Base-by-base conservation (phyloP, 1,140 invertebrate genomes). In the Nephila pilipes region DNA sequence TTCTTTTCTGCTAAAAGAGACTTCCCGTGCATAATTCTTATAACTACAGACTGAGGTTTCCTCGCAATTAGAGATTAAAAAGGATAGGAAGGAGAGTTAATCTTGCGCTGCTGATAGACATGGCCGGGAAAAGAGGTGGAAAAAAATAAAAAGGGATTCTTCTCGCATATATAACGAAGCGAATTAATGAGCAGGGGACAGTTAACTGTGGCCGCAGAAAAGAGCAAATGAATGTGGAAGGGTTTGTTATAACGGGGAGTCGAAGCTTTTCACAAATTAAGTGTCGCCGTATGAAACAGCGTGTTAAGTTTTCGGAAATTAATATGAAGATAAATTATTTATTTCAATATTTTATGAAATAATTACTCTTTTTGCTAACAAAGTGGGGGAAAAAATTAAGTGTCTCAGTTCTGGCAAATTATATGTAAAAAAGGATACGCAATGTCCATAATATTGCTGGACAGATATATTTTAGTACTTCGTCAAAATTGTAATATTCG, bases 11-110 rank as follows among this genome's bases (percentile, higher is more conserved):
- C 36, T 57, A 57, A 36, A 12, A 38, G 58, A 69, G 25, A 29
- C 16, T 32, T 20, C 8, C 63, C 55, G n/a, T 85, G 90, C 79
- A 92, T 92, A 92, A 92, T 85, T 92, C 90, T 90, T 90, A 79
- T 90, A 63, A 54, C 57, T 32, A 46, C 18, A 20, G 32, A 63
- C 36, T 54, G 38, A 60, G 46, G 36, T 58, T 90, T 46, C 36
- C 58, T 55, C 25, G 69, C 81, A 93, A 87, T 87, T 93, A 93
- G 91, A 93, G 85, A 87, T 93, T 93, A 87, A 79, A 92, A 85
- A 89, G 87, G 88, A 90, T 79, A 60, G 54, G 79, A 83, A 25
- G 2, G 55, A 54, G 25, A 60, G 88, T 90, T 90, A 90, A 92
- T 85, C 90, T 90, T 85, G 54, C 5, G 38, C 10, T 32, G 54